Percentiles rank a stretch among this genome's conserved stretches.
Conservation (phyloP, 1,140 invertebrate genomes). For the Brachionus calyciflorus region DNA sequence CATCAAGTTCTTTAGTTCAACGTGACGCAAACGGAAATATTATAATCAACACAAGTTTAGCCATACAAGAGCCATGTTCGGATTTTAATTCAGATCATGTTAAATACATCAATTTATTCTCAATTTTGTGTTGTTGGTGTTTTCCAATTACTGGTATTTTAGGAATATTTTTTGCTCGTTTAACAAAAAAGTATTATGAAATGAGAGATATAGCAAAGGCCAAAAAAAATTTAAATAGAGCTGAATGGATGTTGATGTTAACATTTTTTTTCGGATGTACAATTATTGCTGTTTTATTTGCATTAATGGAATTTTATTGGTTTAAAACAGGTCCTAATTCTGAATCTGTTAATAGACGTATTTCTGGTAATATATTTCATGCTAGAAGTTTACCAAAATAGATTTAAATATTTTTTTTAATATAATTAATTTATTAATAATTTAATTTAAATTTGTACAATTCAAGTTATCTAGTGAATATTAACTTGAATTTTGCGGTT, state of each 20-base stretch:
- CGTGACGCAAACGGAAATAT: slow-evolving; percentile 22
- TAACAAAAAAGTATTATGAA: slow-evolving; percentile 5
- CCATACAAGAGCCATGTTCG: slow-evolving; percentile 17
- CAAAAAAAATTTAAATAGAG: slow-evolving; percentile 5
- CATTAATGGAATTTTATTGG: slow-evolving; percentile 22
- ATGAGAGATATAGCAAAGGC: not conserved
- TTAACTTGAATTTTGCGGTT: too few species aligned
- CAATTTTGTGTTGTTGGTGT: slow-evolving; percentile 43
- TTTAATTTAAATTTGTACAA: too few species aligned
- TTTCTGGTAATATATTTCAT: not conserved
- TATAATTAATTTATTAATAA: slow-evolving; percentile 27
- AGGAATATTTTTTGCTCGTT: slow-evolving; percentile 24
- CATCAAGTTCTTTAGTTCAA: not conserved
- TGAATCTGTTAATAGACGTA: not conserved
- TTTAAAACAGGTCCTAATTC: not conserved
- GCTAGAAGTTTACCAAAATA: not conserved
- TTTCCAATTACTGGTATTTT: slow-evolving; percentile 37
- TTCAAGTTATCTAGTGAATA: too few species aligned
- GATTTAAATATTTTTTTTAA: not conserved
- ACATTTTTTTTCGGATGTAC: slow-evolving; percentile 45
- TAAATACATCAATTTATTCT: slow-evolving; percentile 40
- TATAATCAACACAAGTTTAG: slow-evolving; percentile 25
- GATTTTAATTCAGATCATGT: slow-evolving; percentile 38
- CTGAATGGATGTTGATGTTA: slow-evolving; percentile 43
- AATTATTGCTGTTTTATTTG: slow-evolving; percentile 37